Evolutionary conservation across 2,888 invertebrate genomes (phyloP), one percentile per base, ranked within the genome.

Genomic region (Psococerastis gibbosa): DNA sequence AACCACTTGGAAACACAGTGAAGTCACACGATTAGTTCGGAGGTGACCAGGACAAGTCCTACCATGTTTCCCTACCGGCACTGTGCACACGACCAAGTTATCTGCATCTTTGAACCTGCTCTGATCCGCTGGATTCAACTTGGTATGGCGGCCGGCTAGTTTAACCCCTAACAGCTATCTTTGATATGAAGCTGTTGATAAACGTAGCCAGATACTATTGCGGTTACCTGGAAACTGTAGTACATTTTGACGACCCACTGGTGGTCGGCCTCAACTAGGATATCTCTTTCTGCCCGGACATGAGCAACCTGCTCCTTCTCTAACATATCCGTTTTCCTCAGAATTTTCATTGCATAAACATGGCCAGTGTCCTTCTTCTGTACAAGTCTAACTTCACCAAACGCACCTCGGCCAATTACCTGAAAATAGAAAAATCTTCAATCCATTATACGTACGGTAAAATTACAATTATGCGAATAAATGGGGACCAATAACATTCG

Each of bases 211-310:
- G n/a, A n/a, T n/a, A n/a, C n/a, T n/a, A n/a, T n/a, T n/a, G n/a
- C n/a, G n/a, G n/a, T 48, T 51, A 64, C 64, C 64, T 81, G 76
- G 71, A 97, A 97, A 62, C 92, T 92, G 73, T 97, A 99, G 69
- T 92, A 98, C 98, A 98, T 98, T 68, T 95, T 98, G 48, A 99
- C 98, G 50, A 99, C 97, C 98, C 98, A 99, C 58, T 95, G 92
- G 62, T 98, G 97, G 64, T 99, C 98, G 1, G 98, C 98, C 64
- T 98, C 97, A 16, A 97, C 97, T 43, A 99, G 70, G 49, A 99
- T 87, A 64, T 98, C 98, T 48, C 98, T 73, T 64, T 99, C 98
- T 2, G 98, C 98, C 50, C 98, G 71, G 13, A 97, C 95, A 62
- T 97, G 95, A 6, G 95, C 95, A 51, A 83, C 78, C 70, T 98